Evolutionary conservation across 1,140 invertebrate genomes (phyloP).

Genomic region (Leptinotarsa undecemlineata): DNA sequence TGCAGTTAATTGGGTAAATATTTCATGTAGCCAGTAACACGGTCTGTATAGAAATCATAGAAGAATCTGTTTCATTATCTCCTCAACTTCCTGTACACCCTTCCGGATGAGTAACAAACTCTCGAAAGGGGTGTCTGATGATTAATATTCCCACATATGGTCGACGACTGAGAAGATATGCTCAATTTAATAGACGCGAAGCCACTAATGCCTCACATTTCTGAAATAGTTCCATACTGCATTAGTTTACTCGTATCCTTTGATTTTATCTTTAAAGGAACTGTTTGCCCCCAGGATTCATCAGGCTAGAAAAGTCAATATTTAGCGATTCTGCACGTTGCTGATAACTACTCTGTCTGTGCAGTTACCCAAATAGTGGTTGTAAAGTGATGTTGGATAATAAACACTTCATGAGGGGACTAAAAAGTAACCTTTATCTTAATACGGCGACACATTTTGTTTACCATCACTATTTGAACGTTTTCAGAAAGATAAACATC

Average conservation of each 20-base stretch:
- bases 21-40: too few relatives aligned
- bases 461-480: not conserved
- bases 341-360: not conserved
- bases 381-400: not conserved
- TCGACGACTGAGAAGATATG: not conserved
- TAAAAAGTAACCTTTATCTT: not conserved
- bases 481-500: not conserved
- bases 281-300: not conserved
- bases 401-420: not conserved
- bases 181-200: not conserved
- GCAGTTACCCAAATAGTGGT: not conserved
- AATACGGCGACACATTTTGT: not conserved
- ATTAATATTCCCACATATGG: slow-evolving; percentile 1
- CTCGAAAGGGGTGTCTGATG: not conserved
- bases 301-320: slow-evolving; percentile 1
- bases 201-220: not conserved
- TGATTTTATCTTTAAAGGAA: too few relatives aligned
- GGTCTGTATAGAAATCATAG: not conserved
- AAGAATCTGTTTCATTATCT: not conserved
- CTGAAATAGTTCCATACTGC: too few relatives aligned
- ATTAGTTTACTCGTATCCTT: too few relatives aligned
- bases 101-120: not conserved
- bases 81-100: not conserved
- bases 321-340: not conserved
- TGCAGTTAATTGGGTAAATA: too few relatives aligned